Percentiles rank a stretch among this genome's conserved stretches.
Evolutionary conservation across 2,797 vertebrate genomes (phyloP).

Genomic region (Hapalemur alaotrensis): DNA sequence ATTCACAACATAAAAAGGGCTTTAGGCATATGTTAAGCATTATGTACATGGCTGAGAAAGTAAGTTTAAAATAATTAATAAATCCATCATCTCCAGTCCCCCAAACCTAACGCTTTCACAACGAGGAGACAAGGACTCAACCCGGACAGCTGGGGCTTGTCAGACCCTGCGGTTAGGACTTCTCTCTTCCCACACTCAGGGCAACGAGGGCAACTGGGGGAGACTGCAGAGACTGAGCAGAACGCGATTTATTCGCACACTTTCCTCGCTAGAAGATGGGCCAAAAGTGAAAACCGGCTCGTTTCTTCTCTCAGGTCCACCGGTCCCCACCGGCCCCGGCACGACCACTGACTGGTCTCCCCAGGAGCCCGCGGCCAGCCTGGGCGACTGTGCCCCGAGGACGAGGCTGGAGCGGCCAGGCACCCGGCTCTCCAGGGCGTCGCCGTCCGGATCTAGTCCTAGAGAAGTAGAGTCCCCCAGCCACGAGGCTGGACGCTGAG

Average conservation of each 20-base stretch:
- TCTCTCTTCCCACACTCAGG: background rate
- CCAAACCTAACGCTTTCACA: background rate
- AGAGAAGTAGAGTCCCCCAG: background rate
- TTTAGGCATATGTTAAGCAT: too few relatives aligned
- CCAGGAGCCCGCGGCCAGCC: background rate
- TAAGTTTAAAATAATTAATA: background rate
- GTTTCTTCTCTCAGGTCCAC: background rate
- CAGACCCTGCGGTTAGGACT: background rate
- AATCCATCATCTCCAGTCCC: background rate
- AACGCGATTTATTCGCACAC: fast-evolving
- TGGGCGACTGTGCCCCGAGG: background rate
- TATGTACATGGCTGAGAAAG: background rate
- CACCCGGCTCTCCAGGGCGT: fast-evolving
- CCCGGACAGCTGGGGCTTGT: background rate
- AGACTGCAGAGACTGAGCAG: background rate
- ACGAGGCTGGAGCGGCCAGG: background rate
- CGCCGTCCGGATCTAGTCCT: fast-evolving
- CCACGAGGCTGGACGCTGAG: background rate
- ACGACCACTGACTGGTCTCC: too few relatives aligned
- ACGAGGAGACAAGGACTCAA: background rate
- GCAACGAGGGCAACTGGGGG: background rate
- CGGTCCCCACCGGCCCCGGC: background rate
- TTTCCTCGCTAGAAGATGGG: background rate
- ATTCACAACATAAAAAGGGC: background rate
- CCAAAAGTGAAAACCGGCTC: background rate